Conservation (phyloP, 2,113 vertebrate genomes). For the Aphyosemion australe region DNA sequence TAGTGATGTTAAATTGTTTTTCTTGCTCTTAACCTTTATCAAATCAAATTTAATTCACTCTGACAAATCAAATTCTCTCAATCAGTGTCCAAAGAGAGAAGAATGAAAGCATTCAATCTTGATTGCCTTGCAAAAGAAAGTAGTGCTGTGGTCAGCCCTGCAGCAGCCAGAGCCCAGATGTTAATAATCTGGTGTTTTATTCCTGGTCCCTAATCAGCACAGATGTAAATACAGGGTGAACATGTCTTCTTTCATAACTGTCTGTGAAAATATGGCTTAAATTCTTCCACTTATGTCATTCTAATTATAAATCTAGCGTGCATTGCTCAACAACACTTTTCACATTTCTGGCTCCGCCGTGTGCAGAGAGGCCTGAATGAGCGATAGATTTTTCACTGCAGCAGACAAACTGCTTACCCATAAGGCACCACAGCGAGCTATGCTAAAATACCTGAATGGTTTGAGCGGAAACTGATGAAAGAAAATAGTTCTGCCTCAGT, state of each 20-base stretch:
- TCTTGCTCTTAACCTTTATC: no score
- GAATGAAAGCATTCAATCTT: constrained; percentile 20
- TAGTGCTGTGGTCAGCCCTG: constrained; percentile 13
- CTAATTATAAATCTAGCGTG: constrained; percentile 64
- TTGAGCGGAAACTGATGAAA: constrained; percentile 9
- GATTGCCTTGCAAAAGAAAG: constrained; percentile 17
- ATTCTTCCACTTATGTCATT: constrained; percentile 46
- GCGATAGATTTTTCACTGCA: constrained; percentile 27
- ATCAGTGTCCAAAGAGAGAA: constrained; percentile 14
- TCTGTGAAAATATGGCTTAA: constrained; percentile 20
- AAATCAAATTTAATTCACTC: no score
- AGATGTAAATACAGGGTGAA: background rate
- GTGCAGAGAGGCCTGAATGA: constrained; percentile 19
- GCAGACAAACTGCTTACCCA: constrained; percentile 6
- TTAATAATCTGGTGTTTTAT: constrained; percentile 38
- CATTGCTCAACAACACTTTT: constrained; percentile 64
- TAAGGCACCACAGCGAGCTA: background rate
- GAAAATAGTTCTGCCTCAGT: constrained; percentile 5
- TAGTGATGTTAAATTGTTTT: no score
- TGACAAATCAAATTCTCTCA: background rate
- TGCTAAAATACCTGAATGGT: background rate
- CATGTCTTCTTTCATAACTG: constrained; percentile 6
- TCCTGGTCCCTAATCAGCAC: constrained; percentile 7
- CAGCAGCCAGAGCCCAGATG: constrained; percentile 11
- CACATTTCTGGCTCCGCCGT: constrained; percentile 49